Conservation (phyloP, 1,140 invertebrate genomes). For the Brachionus sp. region DNA sequence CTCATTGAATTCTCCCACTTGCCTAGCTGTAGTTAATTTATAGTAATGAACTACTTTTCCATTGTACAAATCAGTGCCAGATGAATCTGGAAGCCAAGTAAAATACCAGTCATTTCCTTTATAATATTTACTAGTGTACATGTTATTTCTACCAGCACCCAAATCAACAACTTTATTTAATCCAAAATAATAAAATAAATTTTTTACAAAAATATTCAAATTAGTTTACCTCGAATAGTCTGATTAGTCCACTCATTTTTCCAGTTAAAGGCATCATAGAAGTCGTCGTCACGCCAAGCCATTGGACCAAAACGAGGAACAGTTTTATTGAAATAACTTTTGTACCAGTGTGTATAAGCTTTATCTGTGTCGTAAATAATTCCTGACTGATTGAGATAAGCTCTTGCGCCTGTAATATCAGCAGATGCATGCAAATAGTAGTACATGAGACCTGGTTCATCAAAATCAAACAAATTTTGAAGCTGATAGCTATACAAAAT, state of each 20-base stretch:
- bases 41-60: conserved; percentile 38
- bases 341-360: conserved; percentile 87
- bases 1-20: conserved; percentile 36
- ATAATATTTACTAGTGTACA: conserved; percentile 86
- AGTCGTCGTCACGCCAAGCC: conserved; percentile 66
- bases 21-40: not conserved
- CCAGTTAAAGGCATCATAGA: conserved; percentile 57
- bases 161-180: conserved; percentile 53
- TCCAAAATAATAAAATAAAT: conserved; percentile 12
- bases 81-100: conserved; percentile 78
- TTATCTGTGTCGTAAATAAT: conserved; percentile 90
- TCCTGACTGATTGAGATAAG: conserved; percentile 80
- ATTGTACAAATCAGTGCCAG: conserved; percentile 46
- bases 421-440: conserved; percentile 90
- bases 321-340: conserved; percentile 93
- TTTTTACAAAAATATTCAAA: not conserved
- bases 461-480: conserved; percentile 65
- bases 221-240: conserved; percentile 50
- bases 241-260: conserved; percentile 58
- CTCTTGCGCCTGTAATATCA: conserved; percentile 85
- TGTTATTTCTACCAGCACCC: conserved; percentile 65
- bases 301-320: conserved; percentile 88
- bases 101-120: conserved; percentile 84
- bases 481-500: conserved; percentile 87
- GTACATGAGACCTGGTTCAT: conserved; percentile 96